Base-by-base conservation (phyloP, 2,113 vertebrate genomes). In the Taurulus bubalis region DNA sequence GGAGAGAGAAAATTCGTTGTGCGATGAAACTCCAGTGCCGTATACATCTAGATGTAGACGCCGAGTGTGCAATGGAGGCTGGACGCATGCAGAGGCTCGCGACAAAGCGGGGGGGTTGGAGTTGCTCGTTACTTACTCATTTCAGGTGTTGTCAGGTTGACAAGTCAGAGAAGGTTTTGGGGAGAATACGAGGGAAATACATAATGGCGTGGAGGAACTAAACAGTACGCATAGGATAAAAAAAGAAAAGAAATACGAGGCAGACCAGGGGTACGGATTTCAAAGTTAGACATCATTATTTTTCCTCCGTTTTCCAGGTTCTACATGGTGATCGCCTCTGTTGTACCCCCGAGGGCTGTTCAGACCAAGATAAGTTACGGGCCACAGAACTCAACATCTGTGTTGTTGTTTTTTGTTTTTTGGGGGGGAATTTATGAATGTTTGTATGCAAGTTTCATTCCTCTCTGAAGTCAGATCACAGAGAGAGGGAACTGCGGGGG, bases 241-340 rank as follows among this genome's bases (percentile, higher is more conserved):
- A 70, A 76, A 65, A 70, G 73, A 1, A 38, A 56, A 30, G 3
- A 73, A n/a, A 15, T 1, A 55, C 8, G 15, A 0, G n/a, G 62
- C 45, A 47, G 20, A 22, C 16, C 12, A 77, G 28, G 32, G 69
- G 47, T 68, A 30, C 30, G 1, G 45, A 67, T 75, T 51, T 84
- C 68, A 82, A 82, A 87, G 85, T 87, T 72, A 28, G 71, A 55
- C 86, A 85, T 90, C 87, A 82, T 90, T 91, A 88, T 90, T 88
- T 89, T 75, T 36, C 18, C 62, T 49, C 65, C 4, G 36, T 69
- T 83, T 59, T 72, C 26, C n/a, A 34, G 49, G 30, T 87, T 59
- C 75, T 62, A 55, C 59, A 42, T 64, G 45, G 14, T 15, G 3
- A 20, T 42, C 6, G 26, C 63, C 38, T 58, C 67, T 42, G 82